Percentiles rank a stretch among this genome's conserved stretches.
These are phyloP conservation scores for Hoplostethus atlanticus DNA, from an alignment of 2,797 vertebrate genomes.

Conservation along the genomic window DNA sequence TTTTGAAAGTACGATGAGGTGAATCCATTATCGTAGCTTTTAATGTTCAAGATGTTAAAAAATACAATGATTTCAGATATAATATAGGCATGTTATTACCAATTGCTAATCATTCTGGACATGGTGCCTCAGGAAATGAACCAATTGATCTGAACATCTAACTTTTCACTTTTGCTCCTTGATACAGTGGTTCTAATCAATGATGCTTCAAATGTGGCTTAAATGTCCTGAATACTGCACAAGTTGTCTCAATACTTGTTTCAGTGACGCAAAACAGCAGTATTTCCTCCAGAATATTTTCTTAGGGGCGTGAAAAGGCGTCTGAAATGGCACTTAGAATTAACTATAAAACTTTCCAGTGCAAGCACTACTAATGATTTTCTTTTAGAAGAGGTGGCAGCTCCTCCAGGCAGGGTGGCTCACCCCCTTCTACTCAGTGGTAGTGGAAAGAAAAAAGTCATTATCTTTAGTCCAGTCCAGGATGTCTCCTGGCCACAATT, in stretches of 20 bases:
- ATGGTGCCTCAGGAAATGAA: slow-evolving; percentile 27
- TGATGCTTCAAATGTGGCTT: too few relatives aligned
- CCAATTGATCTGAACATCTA: background rate
- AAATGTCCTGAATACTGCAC: too few relatives aligned
- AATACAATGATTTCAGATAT: slow-evolving; percentile 12
- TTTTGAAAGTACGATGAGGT: slow-evolving; percentile 36
- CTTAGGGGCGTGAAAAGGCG: too few relatives aligned
- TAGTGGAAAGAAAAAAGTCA: slow-evolving; percentile 14
- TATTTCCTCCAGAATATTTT: too few relatives aligned
- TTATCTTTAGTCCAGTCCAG: slow-evolving; percentile 6
- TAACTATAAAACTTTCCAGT: too few relatives aligned
- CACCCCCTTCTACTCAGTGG: too few relatives aligned
- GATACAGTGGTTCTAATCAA: background rate
- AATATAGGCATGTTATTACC: slow-evolving; percentile 26
- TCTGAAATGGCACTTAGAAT: too few relatives aligned
- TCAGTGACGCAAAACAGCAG: too few relatives aligned
- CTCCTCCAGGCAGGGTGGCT: background rate
- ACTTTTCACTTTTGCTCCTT: slow-evolving; percentile 17
- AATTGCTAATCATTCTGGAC: slow-evolving; percentile 21
- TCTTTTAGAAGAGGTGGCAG: too few relatives aligned
- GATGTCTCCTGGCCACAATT: slow-evolving; percentile 17
- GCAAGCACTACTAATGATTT: too few relatives aligned
- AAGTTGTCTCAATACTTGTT: too few relatives aligned
- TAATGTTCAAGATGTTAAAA: slow-evolving; percentile 38
- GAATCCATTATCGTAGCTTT: slow-evolving; percentile 45